Percentiles rank a stretch among this genome's conserved stretches.
These are phyloP conservation scores for Netelia inedita DNA, from an alignment of 2,888 invertebrate species.

Conservation along the genomic window DNA sequence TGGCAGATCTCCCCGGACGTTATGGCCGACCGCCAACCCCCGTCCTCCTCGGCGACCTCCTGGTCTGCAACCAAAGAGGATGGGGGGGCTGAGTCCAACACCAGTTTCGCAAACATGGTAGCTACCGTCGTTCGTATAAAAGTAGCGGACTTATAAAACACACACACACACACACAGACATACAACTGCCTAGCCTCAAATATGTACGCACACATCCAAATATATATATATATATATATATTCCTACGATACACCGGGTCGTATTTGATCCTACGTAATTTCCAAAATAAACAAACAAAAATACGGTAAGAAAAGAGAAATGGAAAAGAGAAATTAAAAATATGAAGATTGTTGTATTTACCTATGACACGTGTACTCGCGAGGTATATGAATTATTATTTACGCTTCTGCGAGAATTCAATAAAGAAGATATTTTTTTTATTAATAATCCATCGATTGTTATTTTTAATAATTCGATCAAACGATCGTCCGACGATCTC, in stretches of 20 bases:
- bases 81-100: constrained; percentile 83
- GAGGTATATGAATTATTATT: too few species aligned
- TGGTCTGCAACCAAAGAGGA: constrained; percentile 85
- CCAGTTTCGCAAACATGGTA: constrained; percentile 68
- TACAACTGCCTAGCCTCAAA: background rate
- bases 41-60: constrained; percentile 85
- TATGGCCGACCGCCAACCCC: constrained; percentile 83
- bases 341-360: too few species aligned
- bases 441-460: too few species aligned
- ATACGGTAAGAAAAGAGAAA: too few species aligned
- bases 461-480: too few species aligned
- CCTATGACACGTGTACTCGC: too few species aligned
- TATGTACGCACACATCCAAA: background rate
- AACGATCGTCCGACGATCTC: too few species aligned
- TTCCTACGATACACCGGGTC: background rate
- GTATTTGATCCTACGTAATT: too few species aligned
- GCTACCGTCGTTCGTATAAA: constrained; percentile 78
- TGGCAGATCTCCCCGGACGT: constrained; percentile 73
- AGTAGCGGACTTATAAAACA: constrained; percentile 65
- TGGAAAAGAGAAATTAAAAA: too few species aligned
- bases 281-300: too few species aligned
- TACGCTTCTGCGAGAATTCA: too few species aligned
- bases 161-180: constrained; percentile 60
- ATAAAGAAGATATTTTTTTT: too few species aligned
- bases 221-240: constrained; percentile 16